Evolutionary conservation across 2,888 invertebrate genomes (phyloP), one percentile per base, ranked within the genome.

Genomic region (Helleia helle): DNA sequence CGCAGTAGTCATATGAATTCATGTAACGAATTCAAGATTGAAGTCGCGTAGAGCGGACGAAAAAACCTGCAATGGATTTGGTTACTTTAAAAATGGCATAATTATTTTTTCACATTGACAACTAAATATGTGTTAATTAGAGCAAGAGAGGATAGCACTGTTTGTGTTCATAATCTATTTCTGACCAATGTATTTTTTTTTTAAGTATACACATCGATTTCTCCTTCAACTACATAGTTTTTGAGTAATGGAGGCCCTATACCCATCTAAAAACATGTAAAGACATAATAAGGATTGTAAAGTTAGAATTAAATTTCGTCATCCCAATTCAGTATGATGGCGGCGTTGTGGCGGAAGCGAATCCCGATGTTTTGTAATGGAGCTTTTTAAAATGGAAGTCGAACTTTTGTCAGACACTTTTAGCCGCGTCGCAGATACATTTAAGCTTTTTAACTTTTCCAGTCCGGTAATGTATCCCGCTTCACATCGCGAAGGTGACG

Each of bases 391-490:
- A 84, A 84, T 83, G 81, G 77, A 77, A 83, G 77, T 79, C 81
- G 81, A 84, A 84, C 83, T 83, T 84, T 83, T 83, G 84, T 84
- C 81, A 81, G 83, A 83, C 79, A 81, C 84, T 84, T 83, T 83
- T 81, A 83, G 84, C 83, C 80, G 75, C 73, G 76, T 73, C 73
- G 68, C 80, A 79, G 80, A 83, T 83, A 84, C 84, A 83, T 84
- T 84, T 84, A 84, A 83, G 83, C 84, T 83, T 83, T 84, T 83
- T 83, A 84, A 84, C 84, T 84, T 84, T 84, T 80, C 81, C 80
- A 81, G 81, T 83, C 77, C 76, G 71, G 81, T 83, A 84, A 83
- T 83, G 81, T 83, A 83, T 79, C 75, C 77, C 67, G 70, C 73
- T 65, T 70, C 61, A 66, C 74, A 70, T 73, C 69, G 68, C 67